Evolutionary conservation across 2,888 invertebrate species (phyloP).

Genomic region (Glaucopsyche alexis): DNA sequence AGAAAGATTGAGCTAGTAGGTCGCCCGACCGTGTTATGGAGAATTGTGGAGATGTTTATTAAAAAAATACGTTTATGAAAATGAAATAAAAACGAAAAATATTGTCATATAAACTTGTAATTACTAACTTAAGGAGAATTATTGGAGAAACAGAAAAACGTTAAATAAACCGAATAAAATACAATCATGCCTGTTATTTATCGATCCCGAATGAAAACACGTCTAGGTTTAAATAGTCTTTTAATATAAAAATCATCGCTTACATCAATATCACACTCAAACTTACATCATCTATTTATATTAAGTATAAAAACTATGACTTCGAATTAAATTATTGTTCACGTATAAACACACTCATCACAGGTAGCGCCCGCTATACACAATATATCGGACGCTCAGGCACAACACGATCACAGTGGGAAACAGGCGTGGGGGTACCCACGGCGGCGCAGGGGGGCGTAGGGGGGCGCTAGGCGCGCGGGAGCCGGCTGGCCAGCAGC

Average conservation of each 20-base stretch:
- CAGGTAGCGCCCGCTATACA: slow-evolving; percentile 70
- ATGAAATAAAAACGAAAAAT: slow-evolving; percentile 78
- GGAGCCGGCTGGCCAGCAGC: slow-evolving; percentile 42
- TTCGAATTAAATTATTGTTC: slow-evolving; percentile 77
- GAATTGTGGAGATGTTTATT: slow-evolving; percentile 78
- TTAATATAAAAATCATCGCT: slow-evolving; percentile 75
- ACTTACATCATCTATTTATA: slow-evolving; percentile 80
- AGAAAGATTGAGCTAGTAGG: slow-evolving; percentile 78
- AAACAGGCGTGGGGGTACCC: slow-evolving; percentile 47
- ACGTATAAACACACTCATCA: slow-evolving; percentile 72
- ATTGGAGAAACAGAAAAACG: slow-evolving; percentile 78
- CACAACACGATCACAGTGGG: slow-evolving; percentile 70
- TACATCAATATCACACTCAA: slow-evolving; percentile 79
- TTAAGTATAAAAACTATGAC: slow-evolving; percentile 80
- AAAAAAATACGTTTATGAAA: slow-evolving; percentile 78
- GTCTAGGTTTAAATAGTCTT: slow-evolving; percentile 60
- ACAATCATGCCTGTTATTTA: slow-evolving; percentile 65
- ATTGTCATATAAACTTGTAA: slow-evolving; percentile 80
- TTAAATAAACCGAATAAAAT: slow-evolving; percentile 80
- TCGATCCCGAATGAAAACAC: slow-evolving; percentile 35
- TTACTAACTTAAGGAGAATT: slow-evolving; percentile 79
- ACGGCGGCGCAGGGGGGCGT: slow-evolving; percentile 8
- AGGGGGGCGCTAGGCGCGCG: slow-evolving; percentile 43
- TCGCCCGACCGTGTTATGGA: slow-evolving; percentile 78
- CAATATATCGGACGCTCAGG: slow-evolving; percentile 67